A percentile compares a stretch with the other conserved stretches of the same genome.
phyloP scores from a whole-genome alignment of 2,888 invertebrate genomes.

The Teinopalpus imperialis region DNA sequence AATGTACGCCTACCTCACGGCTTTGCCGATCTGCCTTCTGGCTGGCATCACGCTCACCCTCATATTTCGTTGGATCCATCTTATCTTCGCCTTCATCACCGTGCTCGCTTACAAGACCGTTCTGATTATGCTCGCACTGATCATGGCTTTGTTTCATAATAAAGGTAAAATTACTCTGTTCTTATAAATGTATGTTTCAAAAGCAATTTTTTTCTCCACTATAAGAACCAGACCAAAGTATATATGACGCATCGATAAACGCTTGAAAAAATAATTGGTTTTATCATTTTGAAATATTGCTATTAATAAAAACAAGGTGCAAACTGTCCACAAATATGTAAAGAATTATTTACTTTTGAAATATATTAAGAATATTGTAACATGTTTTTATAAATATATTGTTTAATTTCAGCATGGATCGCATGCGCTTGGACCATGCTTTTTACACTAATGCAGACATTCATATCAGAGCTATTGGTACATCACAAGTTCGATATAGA shows the following conservation, averaged over 20 bases:
- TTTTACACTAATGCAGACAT: constrained; percentile 59
- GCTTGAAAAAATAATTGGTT: too few relatives aligned
- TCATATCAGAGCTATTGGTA: constrained; percentile 59
- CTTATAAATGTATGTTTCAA: too few relatives aligned
- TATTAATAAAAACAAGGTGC: too few relatives aligned
- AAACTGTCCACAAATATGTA: too few relatives aligned
- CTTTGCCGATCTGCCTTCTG: constrained; percentile 54
- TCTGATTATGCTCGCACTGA: constrained; percentile 59
- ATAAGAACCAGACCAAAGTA: too few relatives aligned
- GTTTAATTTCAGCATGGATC: constrained; percentile 46
- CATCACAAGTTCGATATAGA: constrained; percentile 53
- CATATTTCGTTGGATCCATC: constrained; percentile 68
- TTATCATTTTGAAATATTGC: too few relatives aligned
- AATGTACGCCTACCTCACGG: constrained; percentile 53
- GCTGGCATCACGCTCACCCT: constrained; percentile 55
- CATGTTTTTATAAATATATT: too few relatives aligned
- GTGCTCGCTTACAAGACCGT: constrained; percentile 55
- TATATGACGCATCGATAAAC: too few relatives aligned
- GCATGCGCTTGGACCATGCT: constrained; percentile 60
- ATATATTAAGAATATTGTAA: too few relatives aligned
- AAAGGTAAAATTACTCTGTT: too few relatives aligned
- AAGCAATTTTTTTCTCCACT: too few relatives aligned
- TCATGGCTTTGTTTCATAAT: constrained; percentile 64
- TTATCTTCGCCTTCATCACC: constrained; percentile 50
- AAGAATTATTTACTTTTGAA: too few relatives aligned